These are phyloP conservation scores for Rachycentron canadum DNA, from an alignment of 2,797 vertebrate genomes.

Conservation along the genomic window DNA sequence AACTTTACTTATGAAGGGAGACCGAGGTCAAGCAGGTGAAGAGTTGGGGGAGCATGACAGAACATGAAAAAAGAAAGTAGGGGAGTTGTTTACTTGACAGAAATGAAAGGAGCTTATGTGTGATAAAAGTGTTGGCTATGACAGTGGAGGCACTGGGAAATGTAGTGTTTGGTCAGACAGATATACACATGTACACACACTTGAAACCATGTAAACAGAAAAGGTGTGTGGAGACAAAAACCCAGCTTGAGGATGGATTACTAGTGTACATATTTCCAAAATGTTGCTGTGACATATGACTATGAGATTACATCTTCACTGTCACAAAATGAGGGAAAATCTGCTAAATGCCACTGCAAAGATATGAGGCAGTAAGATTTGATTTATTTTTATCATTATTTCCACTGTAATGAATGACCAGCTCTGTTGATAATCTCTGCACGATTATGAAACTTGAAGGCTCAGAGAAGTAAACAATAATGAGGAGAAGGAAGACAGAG, in stretches of 20 bases:
- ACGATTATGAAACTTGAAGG: background rate
- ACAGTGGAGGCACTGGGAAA: constrained; percentile 8
- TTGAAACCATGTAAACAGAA: background rate
- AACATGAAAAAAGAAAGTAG: background rate
- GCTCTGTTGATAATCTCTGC: background rate
- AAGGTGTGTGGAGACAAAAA: background rate
- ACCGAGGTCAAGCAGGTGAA: constrained; percentile 32
- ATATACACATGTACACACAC: constrained; percentile 8
- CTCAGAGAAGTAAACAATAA: background rate
- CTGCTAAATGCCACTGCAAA: background rate
- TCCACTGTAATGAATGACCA: constrained; percentile 4
- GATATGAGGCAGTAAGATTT: background rate
- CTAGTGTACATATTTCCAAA: background rate
- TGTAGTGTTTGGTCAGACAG: constrained; percentile 9
- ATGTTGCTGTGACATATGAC: background rate
- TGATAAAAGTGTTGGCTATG: constrained; percentile 30
- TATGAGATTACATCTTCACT: background rate
- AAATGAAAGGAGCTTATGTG: constrained; percentile 2
- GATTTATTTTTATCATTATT: constrained; percentile 33
- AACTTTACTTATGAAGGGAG: constrained; percentile 29
- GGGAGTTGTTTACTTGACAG: constrained; percentile 15
- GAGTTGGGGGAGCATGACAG: constrained; percentile 22
- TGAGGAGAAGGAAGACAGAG: background rate
- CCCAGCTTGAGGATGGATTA: background rate
- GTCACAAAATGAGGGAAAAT: background rate